These are phyloP conservation scores for Rhinatrema bivittatum DNA, from an alignment of 2,797 vertebrate species.

Conservation along the genomic window DNA sequence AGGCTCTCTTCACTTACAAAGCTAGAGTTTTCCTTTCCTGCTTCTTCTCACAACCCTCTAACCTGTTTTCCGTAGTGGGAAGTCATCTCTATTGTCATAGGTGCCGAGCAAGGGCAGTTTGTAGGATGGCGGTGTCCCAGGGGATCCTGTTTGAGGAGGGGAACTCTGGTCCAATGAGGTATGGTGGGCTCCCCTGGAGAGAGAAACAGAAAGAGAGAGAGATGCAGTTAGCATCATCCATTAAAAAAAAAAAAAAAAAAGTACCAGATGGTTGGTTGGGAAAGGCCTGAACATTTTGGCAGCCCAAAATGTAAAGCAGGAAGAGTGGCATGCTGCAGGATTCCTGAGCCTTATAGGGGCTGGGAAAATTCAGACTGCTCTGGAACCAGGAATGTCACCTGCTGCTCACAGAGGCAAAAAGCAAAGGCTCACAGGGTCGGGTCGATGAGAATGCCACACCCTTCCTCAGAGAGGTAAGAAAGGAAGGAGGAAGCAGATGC, in stretches of 20 bases:
- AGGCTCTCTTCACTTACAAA: too few relatives aligned
- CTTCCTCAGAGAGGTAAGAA: neutral
- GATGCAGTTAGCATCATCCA: too few relatives aligned
- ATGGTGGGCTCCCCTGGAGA: slow-evolving; percentile 65
- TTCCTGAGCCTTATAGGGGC: too few relatives aligned
- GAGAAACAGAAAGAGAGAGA: neutral
- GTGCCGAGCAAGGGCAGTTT: slow-evolving; percentile 71
- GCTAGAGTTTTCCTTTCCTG: neutral
- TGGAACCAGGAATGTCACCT: too few relatives aligned
- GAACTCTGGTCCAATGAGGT: slow-evolving; percentile 80
- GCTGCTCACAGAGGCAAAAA: neutral
- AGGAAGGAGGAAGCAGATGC: neutral
- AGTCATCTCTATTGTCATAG: slow-evolving; percentile 71
- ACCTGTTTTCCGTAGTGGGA: slow-evolving; percentile 78
- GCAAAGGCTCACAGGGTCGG: too few relatives aligned
- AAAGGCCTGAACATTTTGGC: too few relatives aligned
- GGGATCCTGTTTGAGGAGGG: slow-evolving; percentile 71
- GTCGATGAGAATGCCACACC: too few relatives aligned
- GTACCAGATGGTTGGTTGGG: too few relatives aligned
- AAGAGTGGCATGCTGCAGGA: too few relatives aligned
- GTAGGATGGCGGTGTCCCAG: slow-evolving; percentile 74
- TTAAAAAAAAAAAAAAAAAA: too few relatives aligned
- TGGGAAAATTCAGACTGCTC: too few relatives aligned
- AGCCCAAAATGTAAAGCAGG: too few relatives aligned
- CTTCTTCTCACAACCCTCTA: neutral